These are phyloP conservation scores for Callyntrura sp. DNA, from an alignment of 2,888 invertebrate genomes.

Conservation along the genomic window DNA sequence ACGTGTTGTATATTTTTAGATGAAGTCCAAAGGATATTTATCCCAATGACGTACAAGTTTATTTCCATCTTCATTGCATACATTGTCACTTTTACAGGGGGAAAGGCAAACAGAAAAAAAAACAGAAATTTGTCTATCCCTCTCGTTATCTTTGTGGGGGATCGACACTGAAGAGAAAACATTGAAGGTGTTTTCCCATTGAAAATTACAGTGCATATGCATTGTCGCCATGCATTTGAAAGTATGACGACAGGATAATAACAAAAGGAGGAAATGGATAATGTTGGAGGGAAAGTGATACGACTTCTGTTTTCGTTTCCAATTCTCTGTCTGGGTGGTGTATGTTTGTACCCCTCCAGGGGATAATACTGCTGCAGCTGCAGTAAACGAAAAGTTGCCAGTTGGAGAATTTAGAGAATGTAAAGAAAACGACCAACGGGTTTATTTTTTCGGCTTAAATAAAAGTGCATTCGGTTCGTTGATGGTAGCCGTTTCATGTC, in stretches of 20 bases:
- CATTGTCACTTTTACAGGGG: conserved; percentile 23
- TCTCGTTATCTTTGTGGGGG: conserved; percentile 27
- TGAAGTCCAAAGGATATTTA: too few relatives aligned
- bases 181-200: conserved; percentile 6
- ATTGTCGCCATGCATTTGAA: too few relatives aligned
- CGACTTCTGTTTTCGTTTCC: conserved; percentile 28
- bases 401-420: too few relatives aligned
- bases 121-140: neutral
- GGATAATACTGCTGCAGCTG: conserved; percentile 65
- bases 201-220: conserved; percentile 24
- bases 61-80: neutral
- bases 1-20: too few relatives aligned
- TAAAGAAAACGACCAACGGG: too few relatives aligned
- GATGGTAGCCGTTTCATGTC: neutral
- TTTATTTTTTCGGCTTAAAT: conserved; percentile 1
- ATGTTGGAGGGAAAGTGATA: conserved; percentile 37
- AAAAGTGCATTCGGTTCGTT: neutral
- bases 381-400: conserved; percentile 54
- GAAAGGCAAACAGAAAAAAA: neutral
- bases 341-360: conserved; percentile 49
- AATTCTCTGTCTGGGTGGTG: too few relatives aligned
- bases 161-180: conserved; percentile 42
- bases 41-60: too few relatives aligned
- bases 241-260: too few relatives aligned
- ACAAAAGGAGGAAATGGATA: neutral